phyloP scores from a whole-genome alignment of 2,113 vertebrate species.

The Ictalurus punctatus region DNA sequence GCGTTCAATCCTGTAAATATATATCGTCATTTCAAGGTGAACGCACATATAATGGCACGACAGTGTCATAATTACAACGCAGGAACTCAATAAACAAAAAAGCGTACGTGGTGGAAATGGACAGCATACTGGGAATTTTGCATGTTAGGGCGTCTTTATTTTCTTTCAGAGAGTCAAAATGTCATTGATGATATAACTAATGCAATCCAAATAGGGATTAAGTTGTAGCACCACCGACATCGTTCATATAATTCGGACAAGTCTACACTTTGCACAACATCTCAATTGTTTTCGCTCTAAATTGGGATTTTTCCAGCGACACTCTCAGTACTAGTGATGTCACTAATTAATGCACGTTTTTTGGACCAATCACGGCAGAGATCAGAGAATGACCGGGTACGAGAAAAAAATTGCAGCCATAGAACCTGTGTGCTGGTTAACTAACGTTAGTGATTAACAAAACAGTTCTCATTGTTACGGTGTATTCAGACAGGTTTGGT shows the following conservation, averaged over 20 bases:
- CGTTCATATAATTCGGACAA: background rate
- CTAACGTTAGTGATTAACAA: no score
- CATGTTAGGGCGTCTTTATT: background rate
- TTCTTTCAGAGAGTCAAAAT: no score
- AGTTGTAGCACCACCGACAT: background rate
- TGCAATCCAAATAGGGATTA: background rate
- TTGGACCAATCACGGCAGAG: background rate
- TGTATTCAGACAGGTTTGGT: background rate
- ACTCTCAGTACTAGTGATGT: background rate
- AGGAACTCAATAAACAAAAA: no score
- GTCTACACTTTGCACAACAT: background rate
- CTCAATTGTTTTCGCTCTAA: no score
- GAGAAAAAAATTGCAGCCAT: background rate
- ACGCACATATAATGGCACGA: no score
- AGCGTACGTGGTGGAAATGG: no score
- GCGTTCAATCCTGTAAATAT: background rate
- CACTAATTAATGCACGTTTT: background rate
- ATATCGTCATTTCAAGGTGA: no score
- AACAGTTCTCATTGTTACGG: no score
- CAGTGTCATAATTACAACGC: no score
- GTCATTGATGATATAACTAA: background rate
- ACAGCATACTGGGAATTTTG: background rate
- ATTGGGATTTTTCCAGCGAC: background rate
- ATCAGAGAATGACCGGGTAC: background rate
- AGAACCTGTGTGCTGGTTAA: background rate